Base-by-base conservation (phyloP, 30 jellyfish, hydroid and myxozoan species). In the Sanderia malayensis region DNA sequence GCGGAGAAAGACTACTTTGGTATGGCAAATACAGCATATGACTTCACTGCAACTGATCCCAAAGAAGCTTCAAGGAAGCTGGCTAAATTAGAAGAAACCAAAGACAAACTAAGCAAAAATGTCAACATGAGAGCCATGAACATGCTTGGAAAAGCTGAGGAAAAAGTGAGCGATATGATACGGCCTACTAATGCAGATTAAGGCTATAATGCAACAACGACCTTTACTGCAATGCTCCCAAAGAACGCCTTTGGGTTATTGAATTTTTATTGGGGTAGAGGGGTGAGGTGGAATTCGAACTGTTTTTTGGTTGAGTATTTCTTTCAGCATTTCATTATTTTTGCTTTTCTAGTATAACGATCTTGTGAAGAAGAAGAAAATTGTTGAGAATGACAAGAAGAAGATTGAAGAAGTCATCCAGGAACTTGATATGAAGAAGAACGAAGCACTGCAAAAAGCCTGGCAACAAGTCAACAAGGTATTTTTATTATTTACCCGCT, bases 101-200 rank as follows among this genome's bases (percentile, higher is more conserved):
- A 76, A 31, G 96, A 93, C 41, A 93, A 85, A 34, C 85, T 93
- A 74, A 83, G 96, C 53, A 86, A 86, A 34, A 87, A 77, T 44
- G 95, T 93, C 71, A 93, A 93, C 87, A 86, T 82, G 95, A 60
- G 99, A 67, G 99, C 99, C 0, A 93, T 93, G 99, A 81, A 80
- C 44, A 85, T 85, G 96, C 86, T 93, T 30, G 96, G 96, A 25
- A 83, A 93, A 72, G 99, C 99, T 23, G 99, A 93, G 62, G 99
- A 93, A 46, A 85, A 85, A 95, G 99, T 89, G 31, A 0, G 24
- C 2, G n/a, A 2, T 23, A 2, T 8, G 19, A 23, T 7, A 20
- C 24, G 9, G 9, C 9, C 29, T 53, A 53, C 19, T 53, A 4
- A 53, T 53, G 22, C 10, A 15, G 19, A 53, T 53, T 53, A n/a